These are phyloP conservation scores for Megaustenia siamemsis DNA, from an alignment of 2,888 invertebrate genomes.

Conservation along the genomic window DNA sequence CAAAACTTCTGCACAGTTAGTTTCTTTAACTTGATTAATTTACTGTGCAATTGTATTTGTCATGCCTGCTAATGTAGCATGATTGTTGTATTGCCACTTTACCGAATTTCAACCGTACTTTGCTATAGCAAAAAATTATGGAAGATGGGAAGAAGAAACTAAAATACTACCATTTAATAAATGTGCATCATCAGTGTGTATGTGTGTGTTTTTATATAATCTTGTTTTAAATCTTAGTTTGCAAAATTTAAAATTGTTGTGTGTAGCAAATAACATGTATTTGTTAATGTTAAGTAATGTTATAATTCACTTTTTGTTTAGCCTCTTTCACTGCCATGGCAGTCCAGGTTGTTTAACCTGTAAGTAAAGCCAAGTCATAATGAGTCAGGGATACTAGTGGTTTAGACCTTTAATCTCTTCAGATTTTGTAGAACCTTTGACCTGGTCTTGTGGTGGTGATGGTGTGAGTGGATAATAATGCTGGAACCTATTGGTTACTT, in stretches of 20 bases:
- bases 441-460: neutral
- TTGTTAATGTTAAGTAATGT: neutral
- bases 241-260: too few species aligned
- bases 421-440: neutral
- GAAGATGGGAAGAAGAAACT: too few species aligned
- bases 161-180: too few species aligned
- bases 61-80: too few species aligned
- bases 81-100: neutral
- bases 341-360: slow-evolving; percentile 35
- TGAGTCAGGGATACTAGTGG: neutral
- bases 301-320: slow-evolving; percentile 16
- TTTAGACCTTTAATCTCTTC: neutral
- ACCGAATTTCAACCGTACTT: neutral
- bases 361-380: neutral
- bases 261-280: neutral
- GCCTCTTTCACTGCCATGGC: neutral
- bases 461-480: neutral
- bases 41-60: too few species aligned
- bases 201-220: too few species aligned
- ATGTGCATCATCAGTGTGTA: too few species aligned
- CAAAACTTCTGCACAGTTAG: too few species aligned
- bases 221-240: too few species aligned
- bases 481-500: neutral
- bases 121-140: neutral
- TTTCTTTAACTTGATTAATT: too few species aligned